Percentiles rank a stretch among this genome's conserved stretches.
Evolutionary conservation across 2,888 invertebrate genomes (phyloP).

Genomic region (Conchocele bisecta): DNA sequence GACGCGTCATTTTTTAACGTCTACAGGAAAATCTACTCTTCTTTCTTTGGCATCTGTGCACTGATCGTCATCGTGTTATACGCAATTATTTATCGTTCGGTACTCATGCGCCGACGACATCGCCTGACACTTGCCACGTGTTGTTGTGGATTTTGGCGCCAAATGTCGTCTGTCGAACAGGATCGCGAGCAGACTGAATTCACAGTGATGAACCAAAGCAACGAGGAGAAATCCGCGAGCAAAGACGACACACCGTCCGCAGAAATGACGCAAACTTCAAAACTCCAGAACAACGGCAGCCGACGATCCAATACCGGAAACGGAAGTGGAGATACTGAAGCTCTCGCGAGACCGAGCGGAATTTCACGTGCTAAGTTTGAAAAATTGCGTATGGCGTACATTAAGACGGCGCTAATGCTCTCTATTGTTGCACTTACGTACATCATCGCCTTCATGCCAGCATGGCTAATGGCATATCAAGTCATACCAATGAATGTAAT

Average conservation of each 20-base stretch:
- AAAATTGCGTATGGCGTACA: conserved; percentile 78
- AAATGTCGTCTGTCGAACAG: conserved; percentile 39
- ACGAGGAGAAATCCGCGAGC: conserved; percentile 25
- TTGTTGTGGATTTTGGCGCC: conserved; percentile 59
- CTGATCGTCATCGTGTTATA: conserved; percentile 80
- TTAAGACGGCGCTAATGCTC: conserved; percentile 82
- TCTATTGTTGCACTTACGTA: conserved; percentile 82
- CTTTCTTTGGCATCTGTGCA: conserved; percentile 77
- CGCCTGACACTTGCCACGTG: conserved; percentile 57
- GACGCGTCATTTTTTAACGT: conserved; percentile 56
- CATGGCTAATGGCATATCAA: conserved; percentile 79
- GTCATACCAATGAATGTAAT: conserved; percentile 72
- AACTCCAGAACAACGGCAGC: background rate
- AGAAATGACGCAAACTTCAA: background rate
- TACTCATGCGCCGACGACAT: conserved; percentile 58
- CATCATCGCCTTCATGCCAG: conserved; percentile 81
- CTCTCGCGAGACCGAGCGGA: conserved; percentile 56
- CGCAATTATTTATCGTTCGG: conserved; percentile 74
- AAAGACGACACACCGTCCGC: background rate
- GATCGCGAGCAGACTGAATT: conserved; percentile 64
- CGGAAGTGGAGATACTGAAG: conserved; percentile 43
- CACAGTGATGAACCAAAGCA: conserved; percentile 55
- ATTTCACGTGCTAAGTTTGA: conserved; percentile 60
- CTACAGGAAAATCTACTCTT: conserved; percentile 76
- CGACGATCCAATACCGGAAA: background rate